phyloP scores from a whole-genome alignment of 2,113 vertebrate species.

The Calidris pygmaea region DNA sequence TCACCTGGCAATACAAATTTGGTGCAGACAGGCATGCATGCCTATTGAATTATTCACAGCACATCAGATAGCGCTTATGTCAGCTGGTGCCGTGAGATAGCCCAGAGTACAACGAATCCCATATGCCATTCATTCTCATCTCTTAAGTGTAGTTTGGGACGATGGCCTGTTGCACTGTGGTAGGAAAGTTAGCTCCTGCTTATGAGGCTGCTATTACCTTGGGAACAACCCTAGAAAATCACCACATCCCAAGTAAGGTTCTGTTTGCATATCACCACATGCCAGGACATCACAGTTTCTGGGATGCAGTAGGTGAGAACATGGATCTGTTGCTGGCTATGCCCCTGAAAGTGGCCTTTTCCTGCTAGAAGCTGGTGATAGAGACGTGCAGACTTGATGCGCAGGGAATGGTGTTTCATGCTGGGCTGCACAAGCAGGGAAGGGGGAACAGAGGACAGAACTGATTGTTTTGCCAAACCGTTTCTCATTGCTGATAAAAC shows the following conservation, averaged over 20 bases:
- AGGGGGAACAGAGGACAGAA: neutral
- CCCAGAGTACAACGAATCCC: neutral
- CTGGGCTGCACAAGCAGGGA: neutral
- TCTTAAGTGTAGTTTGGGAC: neutral
- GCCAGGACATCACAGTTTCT: neutral
- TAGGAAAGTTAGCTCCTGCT: neutral
- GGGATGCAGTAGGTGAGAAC: neutral
- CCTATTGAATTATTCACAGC: slow-evolving; percentile 23
- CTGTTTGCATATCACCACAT: neutral
- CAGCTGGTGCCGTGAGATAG: neutral
- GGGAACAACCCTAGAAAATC: neutral
- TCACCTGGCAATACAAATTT: slow-evolving; percentile 38
- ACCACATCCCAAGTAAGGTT: neutral
- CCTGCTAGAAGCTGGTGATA: neutral
- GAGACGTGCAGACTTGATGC: neutral
- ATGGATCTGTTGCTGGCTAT: neutral
- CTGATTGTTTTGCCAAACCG: neutral
- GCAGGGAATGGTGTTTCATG: rapidly evolving
- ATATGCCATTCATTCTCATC: neutral
- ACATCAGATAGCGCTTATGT: neutral
- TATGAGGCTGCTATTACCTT: neutral
- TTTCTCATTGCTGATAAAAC: neutral
- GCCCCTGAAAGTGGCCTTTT: neutral
- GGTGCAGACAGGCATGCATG: neutral
- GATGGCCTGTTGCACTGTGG: neutral